A percentile compares a stretch with the other conserved stretches of the same genome.
These are phyloP conservation scores for Anneissia japonica DNA, from an alignment of 35 echinoderm and acorn worm species.

Conservation along the genomic window DNA sequence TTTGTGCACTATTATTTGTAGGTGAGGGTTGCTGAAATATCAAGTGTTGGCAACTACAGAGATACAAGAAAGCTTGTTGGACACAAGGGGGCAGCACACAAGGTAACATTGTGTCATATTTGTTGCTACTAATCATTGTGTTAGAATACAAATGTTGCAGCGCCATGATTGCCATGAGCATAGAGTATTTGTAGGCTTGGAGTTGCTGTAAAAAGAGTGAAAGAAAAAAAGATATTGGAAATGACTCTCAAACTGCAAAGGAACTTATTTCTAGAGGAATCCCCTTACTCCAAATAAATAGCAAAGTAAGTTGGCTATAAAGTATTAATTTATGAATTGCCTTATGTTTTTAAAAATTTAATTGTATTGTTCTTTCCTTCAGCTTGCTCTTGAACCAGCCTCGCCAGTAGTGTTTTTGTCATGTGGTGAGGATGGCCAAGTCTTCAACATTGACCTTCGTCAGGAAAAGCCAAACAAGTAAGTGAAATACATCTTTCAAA, in stretches of 20 bases:
- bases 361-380: not conserved
- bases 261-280: too few relatives aligned
- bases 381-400: conserved; percentile 76
- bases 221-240: too few relatives aligned
- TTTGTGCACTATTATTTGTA: not conserved
- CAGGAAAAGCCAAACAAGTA: conserved; percentile 73
- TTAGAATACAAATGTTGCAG: too few relatives aligned
- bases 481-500: too few relatives aligned
- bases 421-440: conserved; percentile 84
- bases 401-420: conserved; percentile 84
- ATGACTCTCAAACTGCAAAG: too few relatives aligned
- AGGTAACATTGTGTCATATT: conserved; percentile 17
- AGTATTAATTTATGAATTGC: too few relatives aligned
- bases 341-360: not conserved
- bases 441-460: conserved; percentile 75
- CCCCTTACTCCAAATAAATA: too few relatives aligned
- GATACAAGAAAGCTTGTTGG: conserved; percentile 76
- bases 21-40: conserved; percentile 51
- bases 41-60: conserved; percentile 77
- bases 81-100: conserved; percentile 84
- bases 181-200: too few relatives aligned
- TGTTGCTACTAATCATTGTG: not conserved
- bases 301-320: too few relatives aligned
- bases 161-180: too few relatives aligned
- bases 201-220: too few relatives aligned